Evolutionary conservation across 2,113 vertebrate species (phyloP).

Genomic region (Sitta europaea): DNA sequence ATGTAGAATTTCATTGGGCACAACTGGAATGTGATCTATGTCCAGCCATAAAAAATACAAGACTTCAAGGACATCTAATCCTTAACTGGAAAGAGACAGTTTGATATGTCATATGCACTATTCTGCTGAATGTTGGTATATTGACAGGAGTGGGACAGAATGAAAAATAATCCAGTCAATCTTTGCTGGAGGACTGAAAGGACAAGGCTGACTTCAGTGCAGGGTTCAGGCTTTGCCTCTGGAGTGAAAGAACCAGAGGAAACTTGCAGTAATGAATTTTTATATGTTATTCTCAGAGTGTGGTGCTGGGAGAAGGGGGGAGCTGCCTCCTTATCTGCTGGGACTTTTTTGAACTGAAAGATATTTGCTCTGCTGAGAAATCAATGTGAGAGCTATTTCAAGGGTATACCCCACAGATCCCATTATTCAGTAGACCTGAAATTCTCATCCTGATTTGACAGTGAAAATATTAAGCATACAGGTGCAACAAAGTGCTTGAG

Average conservation of each 20-base stretch:
- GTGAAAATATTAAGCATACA: background rate
- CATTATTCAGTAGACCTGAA: background rate
- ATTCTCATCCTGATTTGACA: background rate
- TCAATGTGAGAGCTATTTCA: background rate
- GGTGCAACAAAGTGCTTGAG: background rate
- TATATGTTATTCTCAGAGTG: background rate
- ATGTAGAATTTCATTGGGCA: background rate
- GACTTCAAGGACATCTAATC: background rate
- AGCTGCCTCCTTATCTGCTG: background rate
- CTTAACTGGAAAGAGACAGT: background rate
- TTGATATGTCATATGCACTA: background rate
- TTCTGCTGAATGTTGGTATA: background rate
- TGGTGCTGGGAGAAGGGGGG: background rate
- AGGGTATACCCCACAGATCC: background rate
- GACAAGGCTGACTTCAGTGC: background rate
- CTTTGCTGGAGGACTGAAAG: background rate
- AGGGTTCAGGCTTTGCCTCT: background rate
- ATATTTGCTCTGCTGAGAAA: background rate
- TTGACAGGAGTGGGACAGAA: background rate
- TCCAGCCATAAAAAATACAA: background rate
- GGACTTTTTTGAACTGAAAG: background rate
- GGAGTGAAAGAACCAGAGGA: background rate
- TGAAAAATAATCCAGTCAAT: background rate
- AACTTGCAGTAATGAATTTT: background rate
- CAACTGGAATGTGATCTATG: background rate